A percentile compares a stretch with the other conserved stretches of the same genome.
These are phyloP conservation scores for Thaumetopoea pityocampa DNA, from an alignment of 1,140 invertebrate genomes.

Conservation along the genomic window DNA sequence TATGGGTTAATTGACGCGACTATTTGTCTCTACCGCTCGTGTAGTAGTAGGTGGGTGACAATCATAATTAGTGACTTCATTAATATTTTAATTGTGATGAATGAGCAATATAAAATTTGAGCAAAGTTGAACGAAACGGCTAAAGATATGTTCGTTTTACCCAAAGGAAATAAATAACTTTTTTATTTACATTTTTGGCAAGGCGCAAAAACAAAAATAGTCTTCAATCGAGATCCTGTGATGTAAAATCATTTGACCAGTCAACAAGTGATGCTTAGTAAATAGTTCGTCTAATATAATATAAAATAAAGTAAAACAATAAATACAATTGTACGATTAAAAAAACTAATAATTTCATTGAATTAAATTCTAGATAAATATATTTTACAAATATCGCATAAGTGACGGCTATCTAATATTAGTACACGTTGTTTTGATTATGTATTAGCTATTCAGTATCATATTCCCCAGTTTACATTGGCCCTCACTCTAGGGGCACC, in stretches of 20 bases:
- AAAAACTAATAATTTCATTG: slow-evolving; percentile 27
- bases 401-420: slow-evolving; percentile 11
- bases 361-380: slow-evolving; percentile 14
- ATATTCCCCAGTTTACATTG: too few species aligned
- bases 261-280: slow-evolving; percentile 35
- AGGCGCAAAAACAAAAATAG: slow-evolving; percentile 30
- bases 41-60: too few species aligned
- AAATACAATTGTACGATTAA: slow-evolving; percentile 25
- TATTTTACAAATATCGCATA: slow-evolving; percentile 13
- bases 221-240: slow-evolving; percentile 37
- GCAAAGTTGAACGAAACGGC: slow-evolving; percentile 29
- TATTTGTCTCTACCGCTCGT: too few species aligned
- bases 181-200: slow-evolving; percentile 34
- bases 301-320: slow-evolving; percentile 30
- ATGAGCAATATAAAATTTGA: slow-evolving; percentile 51
- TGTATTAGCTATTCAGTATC: too few species aligned
- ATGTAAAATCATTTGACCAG: slow-evolving; percentile 27
- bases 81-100: slow-evolving; percentile 14
- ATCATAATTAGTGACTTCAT: slow-evolving; percentile 5
- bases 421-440: too few species aligned
- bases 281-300: slow-evolving; percentile 20
- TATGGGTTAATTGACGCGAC: too few species aligned
- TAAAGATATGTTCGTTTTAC: slow-evolving; percentile 16
- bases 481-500: too few species aligned
- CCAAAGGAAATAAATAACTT: slow-evolving; percentile 25